A percentile compares a stretch with the other conserved stretches of the same genome.
Evolutionary conservation across 1,140 invertebrate species (phyloP).

Genomic region (Drosophila saltans): DNA sequence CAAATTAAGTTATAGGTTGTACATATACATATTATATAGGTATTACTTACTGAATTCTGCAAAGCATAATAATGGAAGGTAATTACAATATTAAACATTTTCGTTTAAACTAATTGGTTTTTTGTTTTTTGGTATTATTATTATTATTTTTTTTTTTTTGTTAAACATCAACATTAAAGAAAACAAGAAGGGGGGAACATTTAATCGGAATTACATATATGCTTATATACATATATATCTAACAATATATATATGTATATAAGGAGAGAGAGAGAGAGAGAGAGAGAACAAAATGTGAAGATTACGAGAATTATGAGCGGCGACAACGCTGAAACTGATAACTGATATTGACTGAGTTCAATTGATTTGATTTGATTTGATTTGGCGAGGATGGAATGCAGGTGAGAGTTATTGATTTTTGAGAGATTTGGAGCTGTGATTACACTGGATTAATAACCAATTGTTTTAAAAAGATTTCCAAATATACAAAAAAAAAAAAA

Average conservation of each 20-base stretch:
- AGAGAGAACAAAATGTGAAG: slow-evolving; percentile 4
- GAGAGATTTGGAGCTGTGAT: slow-evolving; percentile 21
- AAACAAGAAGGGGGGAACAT: slow-evolving; percentile 51
- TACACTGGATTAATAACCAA: background rate
- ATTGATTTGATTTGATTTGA: slow-evolving; percentile 25
- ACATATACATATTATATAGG: slow-evolving; percentile 74
- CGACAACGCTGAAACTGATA: slow-evolving; percentile 13
- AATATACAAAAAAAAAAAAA: too few species aligned
- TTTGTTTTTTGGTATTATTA: background rate
- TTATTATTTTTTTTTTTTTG: background rate
- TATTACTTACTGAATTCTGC: slow-evolving; percentile 83
- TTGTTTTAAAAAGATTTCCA: too few species aligned
- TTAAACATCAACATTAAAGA: slow-evolving; percentile 19
- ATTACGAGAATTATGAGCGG: slow-evolving; percentile 7
- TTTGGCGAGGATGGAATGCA: slow-evolving; percentile 13
- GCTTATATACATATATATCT: slow-evolving; percentile 10
- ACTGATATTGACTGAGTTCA: slow-evolving; percentile 18
- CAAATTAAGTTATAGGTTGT: slow-evolving; percentile 73
- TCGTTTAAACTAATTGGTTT: slow-evolving; percentile 55
- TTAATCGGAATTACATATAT: slow-evolving; percentile 62
- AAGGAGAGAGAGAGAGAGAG: background rate
- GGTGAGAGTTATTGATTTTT: slow-evolving; percentile 11
- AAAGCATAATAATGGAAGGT: slow-evolving; percentile 82
- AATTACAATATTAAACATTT: slow-evolving; percentile 81
- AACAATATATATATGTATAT: slow-evolving; percentile 15